Conservation (phyloP, 2,888 invertebrate species). For the Corbicula japonica region DNA sequence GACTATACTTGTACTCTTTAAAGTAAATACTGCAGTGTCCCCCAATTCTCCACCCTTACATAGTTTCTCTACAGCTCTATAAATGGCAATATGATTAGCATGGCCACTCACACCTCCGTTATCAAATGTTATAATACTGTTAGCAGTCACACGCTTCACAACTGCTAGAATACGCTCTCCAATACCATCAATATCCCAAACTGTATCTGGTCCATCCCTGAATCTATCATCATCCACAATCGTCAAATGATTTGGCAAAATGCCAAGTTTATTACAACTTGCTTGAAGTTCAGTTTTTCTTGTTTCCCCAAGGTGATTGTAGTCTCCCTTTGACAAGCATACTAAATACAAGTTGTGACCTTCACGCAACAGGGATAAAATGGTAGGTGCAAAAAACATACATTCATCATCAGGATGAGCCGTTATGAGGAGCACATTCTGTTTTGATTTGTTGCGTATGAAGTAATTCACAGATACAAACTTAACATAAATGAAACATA, state of each 20-base stretch:
- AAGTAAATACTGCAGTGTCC: constrained; percentile 89
- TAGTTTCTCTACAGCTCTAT: constrained; percentile 78
- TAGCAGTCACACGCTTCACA: constrained; percentile 89
- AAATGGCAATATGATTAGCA: constrained; percentile 92
- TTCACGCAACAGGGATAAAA: constrained; percentile 86
- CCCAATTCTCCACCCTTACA: constrained; percentile 28
- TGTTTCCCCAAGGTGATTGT: constrained; percentile 89
- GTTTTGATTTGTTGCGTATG: constrained; percentile 27
- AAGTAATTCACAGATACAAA: constrained; percentile 44
- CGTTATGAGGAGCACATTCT: constrained; percentile 91
- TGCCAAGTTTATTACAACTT: constrained; percentile 93
- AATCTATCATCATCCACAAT: constrained; percentile 66
- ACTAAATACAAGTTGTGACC: constrained; percentile 92
- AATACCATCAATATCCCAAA: constrained; percentile 91
- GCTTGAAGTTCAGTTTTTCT: constrained; percentile 94
- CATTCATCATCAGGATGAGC: constrained; percentile 99
- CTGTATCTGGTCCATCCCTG: constrained; percentile 88
- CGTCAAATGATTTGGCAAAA: constrained; percentile 46
- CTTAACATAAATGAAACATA: constrained; percentile 55
- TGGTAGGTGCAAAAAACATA: constrained; percentile 98
- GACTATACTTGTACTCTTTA: constrained; percentile 94
- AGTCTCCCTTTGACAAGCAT: constrained; percentile 92
- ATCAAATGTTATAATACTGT: constrained; percentile 94
- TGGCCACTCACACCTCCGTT: constrained; percentile 97
- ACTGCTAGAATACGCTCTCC: constrained; percentile 90